Conservation (phyloP, 2,888 invertebrate genomes). For the Tetrapedia diversipes region DNA sequence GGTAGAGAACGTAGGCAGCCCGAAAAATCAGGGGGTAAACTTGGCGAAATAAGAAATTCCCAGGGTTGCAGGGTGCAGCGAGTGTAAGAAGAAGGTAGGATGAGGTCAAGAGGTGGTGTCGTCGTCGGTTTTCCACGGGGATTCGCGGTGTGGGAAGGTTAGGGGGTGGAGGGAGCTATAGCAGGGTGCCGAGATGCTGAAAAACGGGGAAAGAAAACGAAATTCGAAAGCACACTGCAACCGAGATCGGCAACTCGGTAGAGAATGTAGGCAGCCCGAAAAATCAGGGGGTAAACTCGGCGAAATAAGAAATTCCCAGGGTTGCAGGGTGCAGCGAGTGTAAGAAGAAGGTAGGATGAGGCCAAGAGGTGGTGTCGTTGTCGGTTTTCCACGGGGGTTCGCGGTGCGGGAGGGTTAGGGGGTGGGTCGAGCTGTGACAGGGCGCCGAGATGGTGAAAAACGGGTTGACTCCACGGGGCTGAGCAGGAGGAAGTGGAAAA, state of each 20-base stretch:
- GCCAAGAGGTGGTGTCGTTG: not conserved
- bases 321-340: not conserved
- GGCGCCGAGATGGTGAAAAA: slow-evolving; percentile 40
- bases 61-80: not conserved
- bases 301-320: slow-evolving; percentile 9
- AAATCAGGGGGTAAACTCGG: not conserved
- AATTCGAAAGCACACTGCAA: too few relatives aligned
- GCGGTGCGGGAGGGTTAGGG: too few relatives aligned
- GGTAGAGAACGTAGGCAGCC: too few relatives aligned
- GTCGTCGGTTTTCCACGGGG: too few relatives aligned
- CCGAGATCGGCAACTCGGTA: too few relatives aligned
- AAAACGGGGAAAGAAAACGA: too few relatives aligned
- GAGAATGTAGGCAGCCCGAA: too few relatives aligned
- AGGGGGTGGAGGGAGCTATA: too few relatives aligned
- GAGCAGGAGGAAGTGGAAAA: slow-evolving; percentile 45
- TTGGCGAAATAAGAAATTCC: slow-evolving; percentile 10
- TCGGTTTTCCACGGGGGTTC: slow-evolving; percentile 26
- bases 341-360: slow-evolving; percentile 17
- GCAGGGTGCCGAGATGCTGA: too few relatives aligned
- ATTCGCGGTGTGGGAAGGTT: too few relatives aligned
- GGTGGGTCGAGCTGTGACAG: too few relatives aligned
- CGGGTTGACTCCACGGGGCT: slow-evolving; percentile 9
- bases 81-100: slow-evolving; percentile 11
- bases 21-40: not conserved
- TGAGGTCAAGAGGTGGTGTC: not conserved